These are phyloP conservation scores for Corbicula japonica DNA, from an alignment of 2,888 invertebrate species.

Conservation along the genomic window DNA sequence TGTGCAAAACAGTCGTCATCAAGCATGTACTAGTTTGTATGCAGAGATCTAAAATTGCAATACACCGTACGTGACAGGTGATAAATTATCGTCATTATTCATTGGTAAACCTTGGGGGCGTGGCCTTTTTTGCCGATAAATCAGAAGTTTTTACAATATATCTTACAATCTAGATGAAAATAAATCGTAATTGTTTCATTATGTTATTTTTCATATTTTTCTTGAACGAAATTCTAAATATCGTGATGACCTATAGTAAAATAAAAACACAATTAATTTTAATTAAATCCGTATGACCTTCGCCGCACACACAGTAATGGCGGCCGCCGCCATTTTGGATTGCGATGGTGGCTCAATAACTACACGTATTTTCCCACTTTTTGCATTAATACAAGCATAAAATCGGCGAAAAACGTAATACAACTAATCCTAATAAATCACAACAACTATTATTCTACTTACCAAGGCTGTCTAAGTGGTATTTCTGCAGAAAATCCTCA, in stretches of 20 bases:
- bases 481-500: conserved; percentile 34
- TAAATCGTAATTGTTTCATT: neutral
- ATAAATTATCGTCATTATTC: conserved; percentile 50
- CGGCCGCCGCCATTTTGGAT: conserved; percentile 65
- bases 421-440: conserved; percentile 18
- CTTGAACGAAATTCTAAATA: conserved; percentile 59
- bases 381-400: neutral
- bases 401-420: neutral
- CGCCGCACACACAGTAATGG: conserved; percentile 37
- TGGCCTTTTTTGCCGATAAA: conserved; percentile 40
- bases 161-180: neutral
- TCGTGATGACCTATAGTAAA: neutral
- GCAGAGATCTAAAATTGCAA: conserved; percentile 42
- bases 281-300: conserved; percentile 51
- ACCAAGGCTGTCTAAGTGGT: conserved; percentile 19
- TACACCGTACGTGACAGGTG: conserved; percentile 49
- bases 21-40: conserved; percentile 40
- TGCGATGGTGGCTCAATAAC: conserved; percentile 19
- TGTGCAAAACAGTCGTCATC: conserved; percentile 37
- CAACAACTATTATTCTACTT: conserved; percentile 12
- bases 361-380: conserved; percentile 32
- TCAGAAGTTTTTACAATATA: conserved; percentile 31
- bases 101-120: conserved; percentile 50
- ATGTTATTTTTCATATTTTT: conserved; percentile 19
- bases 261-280: conserved; percentile 56